Evolutionary conservation across 1,140 invertebrate genomes (phyloP).

Genomic region (Bilobella aurantiaca): DNA sequence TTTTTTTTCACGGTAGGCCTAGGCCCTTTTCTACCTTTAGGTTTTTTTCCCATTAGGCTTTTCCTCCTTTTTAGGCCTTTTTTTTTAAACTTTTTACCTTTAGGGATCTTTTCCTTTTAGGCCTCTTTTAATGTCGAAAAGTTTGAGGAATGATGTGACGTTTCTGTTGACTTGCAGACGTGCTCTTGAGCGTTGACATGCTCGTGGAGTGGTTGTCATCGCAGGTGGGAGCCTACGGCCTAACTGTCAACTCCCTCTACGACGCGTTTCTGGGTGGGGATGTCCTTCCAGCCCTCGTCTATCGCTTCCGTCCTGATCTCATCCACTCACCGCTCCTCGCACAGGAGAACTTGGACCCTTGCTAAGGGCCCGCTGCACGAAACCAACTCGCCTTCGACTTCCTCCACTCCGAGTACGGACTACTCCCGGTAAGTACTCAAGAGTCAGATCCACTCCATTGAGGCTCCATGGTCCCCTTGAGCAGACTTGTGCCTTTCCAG

Average conservation of each 20-base stretch:
- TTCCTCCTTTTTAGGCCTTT: too few relatives aligned
- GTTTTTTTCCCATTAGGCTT: too few relatives aligned
- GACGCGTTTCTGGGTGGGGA: constrained; percentile 63
- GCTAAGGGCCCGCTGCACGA: constrained; percentile 53
- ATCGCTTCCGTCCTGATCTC: constrained; percentile 77
- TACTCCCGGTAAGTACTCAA: constrained; percentile 52
- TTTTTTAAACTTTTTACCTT: too few relatives aligned
- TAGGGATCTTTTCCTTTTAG: too few relatives aligned
- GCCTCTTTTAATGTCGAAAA: too few relatives aligned
- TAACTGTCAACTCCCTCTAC: constrained; percentile 58
- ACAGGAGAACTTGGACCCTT: constrained; percentile 48
- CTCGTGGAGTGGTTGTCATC: constrained; percentile 64
- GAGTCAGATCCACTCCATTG: not conserved
- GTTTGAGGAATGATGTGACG: too few relatives aligned
- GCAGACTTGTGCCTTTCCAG: constrained; percentile 37
- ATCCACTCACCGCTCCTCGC: constrained; percentile 52
- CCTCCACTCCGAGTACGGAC: constrained; percentile 62
- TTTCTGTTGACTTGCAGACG: not conserved
- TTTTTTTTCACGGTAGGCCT: too few relatives aligned
- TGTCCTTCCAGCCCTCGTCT: constrained; percentile 69
- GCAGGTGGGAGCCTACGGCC: constrained; percentile 56
- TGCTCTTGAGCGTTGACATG: constrained; percentile 51
- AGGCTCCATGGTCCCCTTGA: not conserved
- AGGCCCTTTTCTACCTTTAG: too few relatives aligned
- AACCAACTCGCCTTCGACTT: constrained; percentile 73